Conservation (phyloP, 2,888 invertebrate species). For the Pseudanteris insignis region DNA sequence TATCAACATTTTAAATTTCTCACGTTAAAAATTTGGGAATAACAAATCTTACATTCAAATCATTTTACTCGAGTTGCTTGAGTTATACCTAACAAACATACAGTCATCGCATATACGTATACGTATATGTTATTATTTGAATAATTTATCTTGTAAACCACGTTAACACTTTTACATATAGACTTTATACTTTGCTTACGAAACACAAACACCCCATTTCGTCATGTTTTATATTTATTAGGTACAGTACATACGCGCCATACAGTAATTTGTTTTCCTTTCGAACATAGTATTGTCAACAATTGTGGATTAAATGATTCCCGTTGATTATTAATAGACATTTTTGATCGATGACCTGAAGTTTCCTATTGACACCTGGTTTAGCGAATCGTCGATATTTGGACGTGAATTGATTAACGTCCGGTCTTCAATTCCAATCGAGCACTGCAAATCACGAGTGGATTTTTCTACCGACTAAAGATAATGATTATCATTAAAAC, state of each 20-base stretch:
- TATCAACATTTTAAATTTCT: slow-evolving; percentile 19
- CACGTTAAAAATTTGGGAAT: slow-evolving; percentile 46
- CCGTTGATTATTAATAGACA: slow-evolving; percentile 23
- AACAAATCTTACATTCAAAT: slow-evolving; percentile 48
- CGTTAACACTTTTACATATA: slow-evolving; percentile 42
- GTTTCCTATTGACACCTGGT: slow-evolving; percentile 46
- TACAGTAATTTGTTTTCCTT: slow-evolving; percentile 49
- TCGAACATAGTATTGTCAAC: slow-evolving; percentile 65
- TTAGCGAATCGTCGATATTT: slow-evolving; percentile 46
- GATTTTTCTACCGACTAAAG: too few species aligned
- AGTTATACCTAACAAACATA: slow-evolving; percentile 51
- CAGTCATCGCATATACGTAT: slow-evolving; percentile 57
- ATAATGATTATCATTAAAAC: too few species aligned
- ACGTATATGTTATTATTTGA: slow-evolving; percentile 40
- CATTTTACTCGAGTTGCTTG: slow-evolving; percentile 8
- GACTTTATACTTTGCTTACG: slow-evolving; percentile 54
- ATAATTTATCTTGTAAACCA: slow-evolving; percentile 35
- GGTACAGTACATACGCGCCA: slow-evolving; percentile 62
- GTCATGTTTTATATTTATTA: slow-evolving; percentile 54
- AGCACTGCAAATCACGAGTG: slow-evolving; percentile 6
- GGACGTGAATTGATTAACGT: slow-evolving; percentile 49
- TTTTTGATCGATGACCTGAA: slow-evolving; percentile 46
- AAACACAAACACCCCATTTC: slow-evolving; percentile 57
- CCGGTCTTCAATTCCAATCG: slow-evolving; percentile 21
- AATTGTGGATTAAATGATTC: slow-evolving; percentile 56